These are phyloP conservation scores for Trochalopteron elliotii DNA, from an alignment of 2,113 vertebrate genomes.

Conservation along the genomic window DNA sequence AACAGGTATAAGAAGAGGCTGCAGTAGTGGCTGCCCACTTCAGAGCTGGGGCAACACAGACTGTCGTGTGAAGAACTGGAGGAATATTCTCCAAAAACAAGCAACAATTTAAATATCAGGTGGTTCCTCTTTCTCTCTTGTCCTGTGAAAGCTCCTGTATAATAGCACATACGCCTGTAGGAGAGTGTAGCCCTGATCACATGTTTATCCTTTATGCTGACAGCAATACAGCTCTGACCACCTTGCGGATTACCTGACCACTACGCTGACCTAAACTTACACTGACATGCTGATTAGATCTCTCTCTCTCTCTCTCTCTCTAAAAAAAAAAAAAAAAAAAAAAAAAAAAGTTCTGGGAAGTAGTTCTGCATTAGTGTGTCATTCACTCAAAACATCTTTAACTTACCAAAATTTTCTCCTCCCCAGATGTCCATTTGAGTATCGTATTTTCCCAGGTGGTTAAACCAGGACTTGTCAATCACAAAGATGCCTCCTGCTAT, in stretches of 20 bases:
- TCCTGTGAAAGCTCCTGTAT: not conserved
- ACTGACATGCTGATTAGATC: not conserved
- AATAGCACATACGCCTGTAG: not conserved
- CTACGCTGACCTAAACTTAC: not conserved
- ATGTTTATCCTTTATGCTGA: not conserved
- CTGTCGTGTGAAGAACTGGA: not conserved
- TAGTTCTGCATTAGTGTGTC: not conserved
- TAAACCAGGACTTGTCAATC: conserved; percentile 98
- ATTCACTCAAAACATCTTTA: not conserved
- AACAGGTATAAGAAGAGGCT: not conserved
- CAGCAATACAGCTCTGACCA: accelerated
- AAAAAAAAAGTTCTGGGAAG: too few species aligned
- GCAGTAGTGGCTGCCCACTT: not conserved
- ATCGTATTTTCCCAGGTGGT: conserved; percentile 96
- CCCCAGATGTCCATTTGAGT: conserved; percentile 99
- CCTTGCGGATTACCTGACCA: not conserved
- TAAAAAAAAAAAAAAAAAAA: too few species aligned
- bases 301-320: not conserved
- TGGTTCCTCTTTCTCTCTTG: not conserved
- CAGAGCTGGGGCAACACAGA: not conserved
- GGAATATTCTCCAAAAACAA: not conserved
- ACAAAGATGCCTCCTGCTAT: conserved; percentile 98
- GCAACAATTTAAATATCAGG: not conserved
- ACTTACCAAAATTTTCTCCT: conserved; percentile 98
- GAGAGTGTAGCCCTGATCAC: not conserved